Percentiles rank a stretch among this genome's conserved stretches.
phyloP scores from a whole-genome alignment of 1,140 invertebrate species.

The Aphelinus atriplicis region DNA sequence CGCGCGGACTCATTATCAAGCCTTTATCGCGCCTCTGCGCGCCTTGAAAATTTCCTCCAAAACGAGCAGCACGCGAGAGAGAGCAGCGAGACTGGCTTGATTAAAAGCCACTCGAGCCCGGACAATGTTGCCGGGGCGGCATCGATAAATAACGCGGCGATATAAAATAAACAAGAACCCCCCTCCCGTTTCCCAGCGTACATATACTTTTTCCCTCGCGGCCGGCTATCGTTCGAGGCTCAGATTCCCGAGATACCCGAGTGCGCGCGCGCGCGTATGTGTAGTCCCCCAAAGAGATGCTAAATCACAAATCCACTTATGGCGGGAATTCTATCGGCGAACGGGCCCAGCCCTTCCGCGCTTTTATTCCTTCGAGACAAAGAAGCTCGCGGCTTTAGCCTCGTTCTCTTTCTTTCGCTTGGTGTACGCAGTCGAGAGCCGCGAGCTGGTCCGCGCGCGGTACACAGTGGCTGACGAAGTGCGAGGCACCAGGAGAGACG shows the following conservation, averaged over 20 bases:
- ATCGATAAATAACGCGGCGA: constrained; percentile 13
- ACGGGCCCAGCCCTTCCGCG: background rate
- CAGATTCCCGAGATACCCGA: constrained; percentile 18
- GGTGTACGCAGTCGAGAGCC: no score
- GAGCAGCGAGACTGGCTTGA: background rate
- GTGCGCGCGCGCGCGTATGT: background rate
- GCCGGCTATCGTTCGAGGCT: background rate
- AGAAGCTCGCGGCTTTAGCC: no score
- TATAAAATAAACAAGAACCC: constrained; percentile 20
- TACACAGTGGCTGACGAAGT: no score
- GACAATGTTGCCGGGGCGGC: background rate
- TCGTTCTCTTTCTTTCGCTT: no score
- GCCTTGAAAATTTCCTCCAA: background rate
- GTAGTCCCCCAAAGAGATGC: background rate
- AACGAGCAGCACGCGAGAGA: background rate
- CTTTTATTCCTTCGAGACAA: no score
- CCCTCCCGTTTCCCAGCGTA: background rate
- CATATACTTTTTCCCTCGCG: background rate
- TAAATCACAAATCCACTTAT: constrained; percentile 27
- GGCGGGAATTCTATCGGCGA: constrained; percentile 4
- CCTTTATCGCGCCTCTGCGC: background rate
- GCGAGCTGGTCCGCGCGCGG: no score
- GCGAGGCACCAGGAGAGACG: no score
- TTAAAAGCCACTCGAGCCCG: background rate
- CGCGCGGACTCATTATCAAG: constrained; percentile 1